Percentiles rank a stretch among this genome's conserved stretches.
Evolutionary conservation across 2,113 vertebrate genomes (phyloP).

Genomic region (Ia io): DNA sequence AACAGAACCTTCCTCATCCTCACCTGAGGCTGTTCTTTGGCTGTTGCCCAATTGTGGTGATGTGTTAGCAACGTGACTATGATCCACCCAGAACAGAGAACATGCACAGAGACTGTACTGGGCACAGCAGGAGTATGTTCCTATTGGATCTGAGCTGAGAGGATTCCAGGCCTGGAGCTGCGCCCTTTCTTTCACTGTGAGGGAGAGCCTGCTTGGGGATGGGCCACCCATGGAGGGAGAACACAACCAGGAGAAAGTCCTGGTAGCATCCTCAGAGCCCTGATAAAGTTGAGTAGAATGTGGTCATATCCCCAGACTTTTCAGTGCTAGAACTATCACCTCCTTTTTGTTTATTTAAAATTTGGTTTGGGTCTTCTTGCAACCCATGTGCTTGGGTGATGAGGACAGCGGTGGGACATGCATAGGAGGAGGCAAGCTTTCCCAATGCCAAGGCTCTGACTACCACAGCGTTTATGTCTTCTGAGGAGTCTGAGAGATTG

Average conservation of each 20-base stretch:
- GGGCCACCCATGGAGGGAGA: background rate
- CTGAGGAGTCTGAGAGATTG: background rate
- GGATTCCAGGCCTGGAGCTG: background rate
- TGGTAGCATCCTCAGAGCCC: background rate
- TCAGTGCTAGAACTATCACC: background rate
- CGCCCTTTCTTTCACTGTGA: background rate
- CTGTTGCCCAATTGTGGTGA: background rate
- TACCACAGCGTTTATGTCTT: background rate
- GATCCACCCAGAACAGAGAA: background rate
- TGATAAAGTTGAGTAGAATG: background rate
- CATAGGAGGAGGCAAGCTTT: background rate
- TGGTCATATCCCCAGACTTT: background rate
- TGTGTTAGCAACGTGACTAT: background rate
- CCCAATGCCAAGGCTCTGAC: background rate
- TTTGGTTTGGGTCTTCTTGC: background rate
- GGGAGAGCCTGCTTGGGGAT: no score
- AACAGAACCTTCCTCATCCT: background rate
- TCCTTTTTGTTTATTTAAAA: background rate
- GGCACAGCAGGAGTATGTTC: background rate
- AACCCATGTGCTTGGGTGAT: background rate
- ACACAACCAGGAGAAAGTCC: background rate
- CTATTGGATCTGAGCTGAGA: background rate
- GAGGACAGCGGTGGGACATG: accelerated
- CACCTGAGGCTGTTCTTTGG: background rate
- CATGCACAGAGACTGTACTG: background rate